Base-by-base conservation (phyloP, 2,797 vertebrate genomes). In the Huso huso region DNA sequence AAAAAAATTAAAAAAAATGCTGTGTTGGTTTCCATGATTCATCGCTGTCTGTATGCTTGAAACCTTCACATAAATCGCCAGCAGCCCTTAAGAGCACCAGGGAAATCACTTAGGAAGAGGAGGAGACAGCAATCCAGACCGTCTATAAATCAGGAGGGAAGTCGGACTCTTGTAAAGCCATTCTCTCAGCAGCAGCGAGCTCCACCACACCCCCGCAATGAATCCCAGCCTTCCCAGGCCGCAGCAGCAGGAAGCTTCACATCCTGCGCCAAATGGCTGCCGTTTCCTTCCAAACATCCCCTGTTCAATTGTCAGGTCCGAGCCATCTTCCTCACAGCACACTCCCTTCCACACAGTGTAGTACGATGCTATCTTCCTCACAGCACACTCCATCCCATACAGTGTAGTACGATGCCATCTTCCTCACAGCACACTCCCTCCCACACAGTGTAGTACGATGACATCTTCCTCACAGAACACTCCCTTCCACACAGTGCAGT, bases 241-340 rank as follows among this genome's bases (percentile, higher is more conserved):
- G 70, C 68, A 64, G 49, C 63, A 23, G 75, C 74, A 83, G 87
- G 90, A 90, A 89, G 79, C 81, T 77, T 66, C 72, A 75, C 84
- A 86, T 91, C 88, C 89, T 87, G 86, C 84, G 77, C 75, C 82
- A 78, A 84, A 84, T 79, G 61, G 60, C 69, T 69, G 77, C 80
- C 69, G 76, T 84, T 90, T 90, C 88, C 87, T 84, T 75, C 75
- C 71, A 75, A 82, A 82, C 65, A 66, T 59, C 70, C 77, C 73
- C 78, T 49, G 23, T 73, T 74, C 82, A 70, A 83, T 84, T 76
- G 15, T 86, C 75, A 76, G 75, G 75, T 66, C 5, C 18, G 70
- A 79, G 64, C 62, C 68, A 82, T 79, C 77, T 85, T 73, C 71
- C 73, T 70, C 70, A 67, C 63, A 64, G 51, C 67, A 52, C 12